Conservation (phyloP, 2,113 vertebrate genomes). For the Ochotona curzoniae region DNA sequence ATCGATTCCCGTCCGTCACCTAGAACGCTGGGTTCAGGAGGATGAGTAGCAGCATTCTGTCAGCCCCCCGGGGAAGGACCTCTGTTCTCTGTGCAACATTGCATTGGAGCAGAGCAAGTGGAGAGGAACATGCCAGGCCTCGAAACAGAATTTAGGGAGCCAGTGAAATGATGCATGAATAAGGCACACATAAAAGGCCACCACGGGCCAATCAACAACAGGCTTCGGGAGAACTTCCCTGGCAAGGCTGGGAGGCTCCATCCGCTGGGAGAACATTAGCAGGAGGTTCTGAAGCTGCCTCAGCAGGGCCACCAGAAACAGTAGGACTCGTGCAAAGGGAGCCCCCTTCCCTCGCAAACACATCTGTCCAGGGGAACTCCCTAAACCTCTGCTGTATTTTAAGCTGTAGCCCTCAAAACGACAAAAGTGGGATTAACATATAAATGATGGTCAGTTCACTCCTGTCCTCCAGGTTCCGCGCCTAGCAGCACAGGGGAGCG, state of each 20-base stretch:
- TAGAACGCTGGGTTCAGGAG: background rate
- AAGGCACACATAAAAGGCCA: fast-evolving
- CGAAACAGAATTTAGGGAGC: background rate
- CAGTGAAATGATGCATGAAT: background rate
- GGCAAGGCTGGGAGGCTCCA: background rate
- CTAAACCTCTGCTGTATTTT: slow-evolving; percentile 75
- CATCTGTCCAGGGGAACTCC: slow-evolving; percentile 67
- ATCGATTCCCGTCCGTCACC: background rate
- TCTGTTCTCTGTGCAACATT: background rate
- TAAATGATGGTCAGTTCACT: slow-evolving; percentile 74
- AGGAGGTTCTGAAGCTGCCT: background rate
- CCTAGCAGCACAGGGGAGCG: slow-evolving; percentile 71
- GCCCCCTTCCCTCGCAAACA: slow-evolving; percentile 33
- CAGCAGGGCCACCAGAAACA: background rate
- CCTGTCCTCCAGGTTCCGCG: slow-evolving; percentile 37
- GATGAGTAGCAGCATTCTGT: background rate
- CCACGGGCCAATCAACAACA: fast-evolving
- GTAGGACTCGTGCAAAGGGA: background rate
- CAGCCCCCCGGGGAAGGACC: slow-evolving; percentile 46
- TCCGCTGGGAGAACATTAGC: background rate
- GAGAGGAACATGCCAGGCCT: background rate
- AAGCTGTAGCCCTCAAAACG: slow-evolving; percentile 77
- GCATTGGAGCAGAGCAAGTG: background rate
- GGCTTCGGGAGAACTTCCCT: background rate
- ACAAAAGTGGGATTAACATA: slow-evolving; percentile 80